Evolutionary conservation across 2,888 invertebrate species (phyloP).

Genomic region (Diadromus collaris): DNA sequence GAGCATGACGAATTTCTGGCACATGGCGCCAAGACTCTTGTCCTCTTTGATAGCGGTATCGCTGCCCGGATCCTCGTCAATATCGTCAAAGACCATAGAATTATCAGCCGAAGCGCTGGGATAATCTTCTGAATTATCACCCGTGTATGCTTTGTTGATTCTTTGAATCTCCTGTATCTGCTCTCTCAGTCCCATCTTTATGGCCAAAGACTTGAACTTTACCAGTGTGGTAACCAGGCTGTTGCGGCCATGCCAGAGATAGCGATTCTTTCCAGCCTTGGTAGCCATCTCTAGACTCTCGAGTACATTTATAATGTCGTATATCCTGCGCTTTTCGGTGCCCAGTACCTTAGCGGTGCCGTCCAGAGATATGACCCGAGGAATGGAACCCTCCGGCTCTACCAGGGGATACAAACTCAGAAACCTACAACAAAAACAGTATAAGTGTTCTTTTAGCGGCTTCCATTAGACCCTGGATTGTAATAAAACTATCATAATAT

Average conservation of each 20-base stretch:
- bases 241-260: slow-evolving; percentile 86
- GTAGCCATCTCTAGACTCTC: slow-evolving; percentile 88
- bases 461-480: too few species aligned
- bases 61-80: slow-evolving; percentile 68
- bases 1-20: slow-evolving; percentile 87
- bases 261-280: slow-evolving; percentile 85
- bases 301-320: slow-evolving; percentile 88
- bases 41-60: slow-evolving; percentile 83
- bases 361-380: slow-evolving; percentile 84
- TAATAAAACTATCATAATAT: background rate
- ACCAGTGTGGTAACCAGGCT: slow-evolving; percentile 83
- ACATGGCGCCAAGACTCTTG: slow-evolving; percentile 86
- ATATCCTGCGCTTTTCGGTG: slow-evolving; percentile 86
- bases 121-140: slow-evolving; percentile 62
- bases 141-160: slow-evolving; percentile 67
- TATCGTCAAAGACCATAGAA: slow-evolving; percentile 64
- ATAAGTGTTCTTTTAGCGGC: background rate
- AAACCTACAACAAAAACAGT: slow-evolving; percentile 80
- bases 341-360: slow-evolving; percentile 84
- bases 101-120: slow-evolving; percentile 49
- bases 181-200: slow-evolving; percentile 81
- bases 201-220: slow-evolving; percentile 84
- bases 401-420: slow-evolving; percentile 82
- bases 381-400: slow-evolving; percentile 79
- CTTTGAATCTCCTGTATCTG: slow-evolving; percentile 79